A percentile compares a stretch with the other conserved stretches of the same genome.
Evolutionary conservation across 2,888 invertebrate species (phyloP).

Genomic region (Arenicola marina): DNA sequence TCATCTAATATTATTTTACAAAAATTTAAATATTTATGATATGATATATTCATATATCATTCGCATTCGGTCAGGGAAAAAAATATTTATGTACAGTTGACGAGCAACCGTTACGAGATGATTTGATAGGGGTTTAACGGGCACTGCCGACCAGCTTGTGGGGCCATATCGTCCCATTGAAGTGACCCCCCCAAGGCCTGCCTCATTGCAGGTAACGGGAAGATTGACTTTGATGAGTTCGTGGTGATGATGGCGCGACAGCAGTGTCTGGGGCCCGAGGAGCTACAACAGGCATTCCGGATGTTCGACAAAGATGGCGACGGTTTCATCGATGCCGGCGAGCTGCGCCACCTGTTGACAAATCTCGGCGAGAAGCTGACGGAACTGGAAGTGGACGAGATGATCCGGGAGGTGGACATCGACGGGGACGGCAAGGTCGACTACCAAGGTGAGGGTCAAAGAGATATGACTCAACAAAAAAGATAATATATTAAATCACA

Average conservation of each 20-base stretch:
- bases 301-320: conserved; percentile 31
- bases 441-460: conserved; percentile 21
- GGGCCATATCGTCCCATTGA: too few relatives aligned
- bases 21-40: too few relatives aligned
- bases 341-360: conserved; percentile 31
- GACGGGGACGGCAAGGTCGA: conserved; percentile 35
- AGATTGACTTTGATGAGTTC: conserved; percentile 36
- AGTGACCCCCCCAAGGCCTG: background rate
- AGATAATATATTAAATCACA: too few relatives aligned
- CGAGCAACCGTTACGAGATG: too few relatives aligned
- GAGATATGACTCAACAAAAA: too few relatives aligned
- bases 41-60: too few relatives aligned
- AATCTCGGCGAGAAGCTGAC: conserved; percentile 33
- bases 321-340: conserved; percentile 26
- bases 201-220: conserved; percentile 29
- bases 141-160: too few relatives aligned
- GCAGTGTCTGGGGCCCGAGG: conserved; percentile 29
- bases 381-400: conserved; percentile 33
- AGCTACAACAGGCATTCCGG: conserved; percentile 28
- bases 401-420: conserved; percentile 33
- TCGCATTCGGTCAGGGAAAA: too few relatives aligned
- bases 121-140: too few relatives aligned
- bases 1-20: too few relatives aligned
- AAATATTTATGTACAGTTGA: too few relatives aligned
- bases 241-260: conserved; percentile 35